Conservation (phyloP, 2,113 vertebrate genomes). For the Ochotona curzoniae region DNA sequence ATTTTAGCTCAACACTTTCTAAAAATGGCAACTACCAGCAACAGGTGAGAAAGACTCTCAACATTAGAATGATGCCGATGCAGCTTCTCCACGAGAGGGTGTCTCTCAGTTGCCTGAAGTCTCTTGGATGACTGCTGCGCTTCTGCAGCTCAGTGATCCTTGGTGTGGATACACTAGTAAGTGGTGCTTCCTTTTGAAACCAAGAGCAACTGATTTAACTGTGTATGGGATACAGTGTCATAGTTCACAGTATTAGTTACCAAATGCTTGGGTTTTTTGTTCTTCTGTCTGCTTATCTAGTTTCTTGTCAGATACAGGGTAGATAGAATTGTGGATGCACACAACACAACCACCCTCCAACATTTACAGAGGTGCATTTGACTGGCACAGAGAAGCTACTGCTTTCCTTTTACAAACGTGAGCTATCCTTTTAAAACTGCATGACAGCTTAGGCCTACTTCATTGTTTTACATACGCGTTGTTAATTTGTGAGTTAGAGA, state of each 20-base stretch:
- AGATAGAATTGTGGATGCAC: not conserved
- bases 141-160: not conserved
- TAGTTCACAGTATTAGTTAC: conserved; percentile 6
- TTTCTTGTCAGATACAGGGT: not conserved
- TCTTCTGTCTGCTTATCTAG: not conserved
- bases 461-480: not conserved
- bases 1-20: conserved; percentile 32
- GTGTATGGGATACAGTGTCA: not conserved
- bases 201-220: not conserved
- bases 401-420: conserved; percentile 10
- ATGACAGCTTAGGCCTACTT: conserved; percentile 1
- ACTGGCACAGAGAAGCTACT: not conserved
- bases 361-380: not conserved
- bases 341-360: not conserved
- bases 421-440: not conserved
- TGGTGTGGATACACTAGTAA: not conserved
- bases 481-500: too few species aligned
- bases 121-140: not conserved
- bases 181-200: conserved; percentile 3
- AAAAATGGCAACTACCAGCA: not conserved
- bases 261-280: not conserved
- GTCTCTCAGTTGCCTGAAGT: not conserved
- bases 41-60: not conserved
- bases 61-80: not conserved
- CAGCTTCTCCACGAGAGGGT: not conserved